Percentiles rank a stretch among this genome's conserved stretches.
These are phyloP conservation scores for Chrysemys picta DNA, from an alignment of 2,113 vertebrate genomes.

Conservation along the genomic window DNA sequence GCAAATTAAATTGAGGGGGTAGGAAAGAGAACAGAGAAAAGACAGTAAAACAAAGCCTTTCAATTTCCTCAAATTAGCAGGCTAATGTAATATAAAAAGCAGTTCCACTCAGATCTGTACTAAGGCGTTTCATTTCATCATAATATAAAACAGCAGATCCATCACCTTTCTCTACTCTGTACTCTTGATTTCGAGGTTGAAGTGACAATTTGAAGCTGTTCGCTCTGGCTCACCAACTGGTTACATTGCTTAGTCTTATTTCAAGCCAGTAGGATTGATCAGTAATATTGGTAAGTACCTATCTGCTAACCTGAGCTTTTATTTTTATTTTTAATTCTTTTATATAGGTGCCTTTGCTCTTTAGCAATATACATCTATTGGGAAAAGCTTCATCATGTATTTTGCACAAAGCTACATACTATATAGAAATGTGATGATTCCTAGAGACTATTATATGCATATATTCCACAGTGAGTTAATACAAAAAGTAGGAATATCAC, in stretches of 20 bases:
- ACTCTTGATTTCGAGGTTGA: conserved; percentile 77
- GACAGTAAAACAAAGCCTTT: conserved; percentile 85
- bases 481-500: conserved; percentile 70
- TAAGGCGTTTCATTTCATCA: conserved; percentile 80
- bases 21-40: conserved; percentile 82
- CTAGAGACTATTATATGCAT: conserved; percentile 59
- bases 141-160: conserved; percentile 79
- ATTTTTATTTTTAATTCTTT: conserved; percentile 48
- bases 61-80: conserved; percentile 83
- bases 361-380: conserved; percentile 22
- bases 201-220: conserved; percentile 82
- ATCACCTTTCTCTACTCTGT: conserved; percentile 75
- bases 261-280: conserved; percentile 64
- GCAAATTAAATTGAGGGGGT: conserved; percentile 87
- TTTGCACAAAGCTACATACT: conserved; percentile 28
- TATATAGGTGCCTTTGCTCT: conserved; percentile 38
- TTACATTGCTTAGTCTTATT: conserved; percentile 65
- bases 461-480: conserved; percentile 61
- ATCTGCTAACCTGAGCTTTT: conserved; percentile 49
- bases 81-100: conserved; percentile 78
- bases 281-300: conserved; percentile 81
- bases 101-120: conserved; percentile 73
- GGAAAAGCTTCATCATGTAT: neutral
- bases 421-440: conserved; percentile 55
- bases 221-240: conserved; percentile 71